Conservation (phyloP, 2,797 vertebrate species). For the Sebastes cheni region DNA sequence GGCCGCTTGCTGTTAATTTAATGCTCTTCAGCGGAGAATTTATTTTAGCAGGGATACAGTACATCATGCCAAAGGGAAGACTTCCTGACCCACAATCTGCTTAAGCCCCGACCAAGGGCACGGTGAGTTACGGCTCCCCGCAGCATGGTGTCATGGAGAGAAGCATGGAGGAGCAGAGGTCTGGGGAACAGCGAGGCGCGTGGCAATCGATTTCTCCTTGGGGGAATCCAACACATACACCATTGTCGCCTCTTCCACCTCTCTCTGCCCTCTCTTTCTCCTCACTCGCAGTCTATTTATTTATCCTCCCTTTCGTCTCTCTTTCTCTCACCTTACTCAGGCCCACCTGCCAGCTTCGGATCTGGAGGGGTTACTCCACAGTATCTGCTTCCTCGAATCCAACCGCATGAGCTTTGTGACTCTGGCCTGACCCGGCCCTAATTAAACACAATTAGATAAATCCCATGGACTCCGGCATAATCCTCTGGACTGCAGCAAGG, state of each 20-base stretch:
- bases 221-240: conserved; percentile 66
- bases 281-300: conserved; percentile 43
- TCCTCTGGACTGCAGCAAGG: conserved; percentile 74
- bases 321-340: conserved; percentile 26
- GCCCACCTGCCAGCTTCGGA: conserved; percentile 49
- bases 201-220: conserved; percentile 79
- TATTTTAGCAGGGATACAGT: conserved; percentile 73
- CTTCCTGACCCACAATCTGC: conserved; percentile 77
- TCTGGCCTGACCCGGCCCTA: conserved; percentile 76
- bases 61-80: conserved; percentile 72
- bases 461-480: conserved; percentile 77
- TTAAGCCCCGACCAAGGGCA: conserved; percentile 78
- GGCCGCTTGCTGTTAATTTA: conserved; percentile 72
- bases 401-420: conserved; percentile 59
- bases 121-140: conserved; percentile 70
- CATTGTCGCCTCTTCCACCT: conserved; percentile 54
- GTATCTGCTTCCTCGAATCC: conserved; percentile 59
- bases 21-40: conserved; percentile 75
- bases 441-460: conserved; percentile 86
- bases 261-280: conserved; percentile 62
- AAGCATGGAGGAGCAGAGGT: conserved; percentile 69
- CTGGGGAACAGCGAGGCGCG: conserved; percentile 66
- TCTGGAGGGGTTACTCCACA: conserved; percentile 54
- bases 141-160: conserved; percentile 68
- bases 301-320: conserved; percentile 34